phyloP scores from a whole-genome alignment of 2,888 invertebrate species.

The Pterobdella sp. region DNA sequence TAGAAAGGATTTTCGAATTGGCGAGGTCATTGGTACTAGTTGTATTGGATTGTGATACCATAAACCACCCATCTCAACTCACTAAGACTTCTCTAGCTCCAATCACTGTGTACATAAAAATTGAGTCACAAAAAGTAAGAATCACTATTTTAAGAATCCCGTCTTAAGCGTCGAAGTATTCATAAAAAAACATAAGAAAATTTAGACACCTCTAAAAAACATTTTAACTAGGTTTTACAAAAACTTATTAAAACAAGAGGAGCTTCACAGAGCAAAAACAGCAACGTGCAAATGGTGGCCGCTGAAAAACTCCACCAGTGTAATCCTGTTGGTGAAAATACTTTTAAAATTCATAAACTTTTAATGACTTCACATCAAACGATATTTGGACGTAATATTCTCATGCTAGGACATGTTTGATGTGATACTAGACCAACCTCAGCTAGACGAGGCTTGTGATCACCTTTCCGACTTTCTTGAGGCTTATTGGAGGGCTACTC shows the following conservation, averaged over 20 bases:
- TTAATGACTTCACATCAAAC: neutral
- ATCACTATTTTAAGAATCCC: too few species aligned
- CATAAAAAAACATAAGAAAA: too few species aligned
- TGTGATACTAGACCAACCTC: slow-evolving; percentile 95
- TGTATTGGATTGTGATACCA: slow-evolving; percentile 98
- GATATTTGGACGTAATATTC: neutral
- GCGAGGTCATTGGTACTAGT: slow-evolving; percentile 91
- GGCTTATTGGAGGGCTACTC: slow-evolving; percentile 94
- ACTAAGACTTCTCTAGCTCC: slow-evolving; percentile 98
- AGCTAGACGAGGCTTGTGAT: slow-evolving; percentile 97
- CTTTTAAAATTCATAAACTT: too few species aligned
- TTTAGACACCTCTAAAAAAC: too few species aligned
- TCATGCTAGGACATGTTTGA: slow-evolving; percentile 80
- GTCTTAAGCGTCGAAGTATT: too few species aligned
- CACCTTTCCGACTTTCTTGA: slow-evolving; percentile 97
- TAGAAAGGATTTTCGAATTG: slow-evolving; percentile 97
- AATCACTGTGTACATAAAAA: slow-evolving; percentile 97
- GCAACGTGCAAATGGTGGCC: slow-evolving; percentile 98
- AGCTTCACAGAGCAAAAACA: slow-evolving; percentile 91
- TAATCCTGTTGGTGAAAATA: slow-evolving; percentile 62
- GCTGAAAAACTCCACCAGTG: slow-evolving; percentile 97
- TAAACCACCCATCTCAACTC: slow-evolving; percentile 97
- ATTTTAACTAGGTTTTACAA: slow-evolving; percentile 80
- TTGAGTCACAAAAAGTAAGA: slow-evolving; percentile 88
- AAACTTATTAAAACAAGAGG: slow-evolving; percentile 96